phyloP scores from a whole-genome alignment of 2,113 vertebrate species.

The Manacus vitellinus region DNA sequence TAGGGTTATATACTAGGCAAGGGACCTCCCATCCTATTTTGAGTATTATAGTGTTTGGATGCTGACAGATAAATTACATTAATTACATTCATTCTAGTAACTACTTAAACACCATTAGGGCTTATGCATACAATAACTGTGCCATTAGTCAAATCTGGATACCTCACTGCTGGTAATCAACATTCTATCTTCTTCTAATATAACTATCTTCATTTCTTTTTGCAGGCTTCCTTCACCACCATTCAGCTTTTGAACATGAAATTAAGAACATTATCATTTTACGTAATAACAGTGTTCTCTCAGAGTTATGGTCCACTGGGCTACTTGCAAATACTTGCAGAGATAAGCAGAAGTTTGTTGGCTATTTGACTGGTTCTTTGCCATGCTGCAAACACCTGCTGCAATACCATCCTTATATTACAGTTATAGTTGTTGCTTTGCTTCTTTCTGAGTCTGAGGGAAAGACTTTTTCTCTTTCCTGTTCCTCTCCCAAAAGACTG shows the following conservation, averaged over 20 bases:
- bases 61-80: constrained; percentile 56
- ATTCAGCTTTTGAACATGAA: constrained; percentile 3
- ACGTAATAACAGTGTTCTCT: background rate
- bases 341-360: background rate
- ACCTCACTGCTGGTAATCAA: constrained; percentile 38
- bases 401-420: background rate
- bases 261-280: constrained; percentile 8
- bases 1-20: background rate
- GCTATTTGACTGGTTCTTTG: background rate
- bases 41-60: constrained; percentile 31
- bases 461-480: background rate
- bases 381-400: constrained; percentile 17
- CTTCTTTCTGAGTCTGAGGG: background rate
- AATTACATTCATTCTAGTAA: constrained; percentile 59
- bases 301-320: background rate
- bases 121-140: constrained; percentile 52
- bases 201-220: constrained; percentile 33
- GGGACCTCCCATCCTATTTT: constrained; percentile 12
- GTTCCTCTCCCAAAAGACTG: background rate
- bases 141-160: constrained; percentile 54
- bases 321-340: background rate
- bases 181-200: background rate
- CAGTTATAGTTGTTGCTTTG: background rate
- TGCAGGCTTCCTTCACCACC: background rate
- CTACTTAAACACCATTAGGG: constrained; percentile 60